These are phyloP conservation scores for Saccostrea echinata DNA, from an alignment of 1,140 invertebrate genomes.

Conservation along the genomic window DNA sequence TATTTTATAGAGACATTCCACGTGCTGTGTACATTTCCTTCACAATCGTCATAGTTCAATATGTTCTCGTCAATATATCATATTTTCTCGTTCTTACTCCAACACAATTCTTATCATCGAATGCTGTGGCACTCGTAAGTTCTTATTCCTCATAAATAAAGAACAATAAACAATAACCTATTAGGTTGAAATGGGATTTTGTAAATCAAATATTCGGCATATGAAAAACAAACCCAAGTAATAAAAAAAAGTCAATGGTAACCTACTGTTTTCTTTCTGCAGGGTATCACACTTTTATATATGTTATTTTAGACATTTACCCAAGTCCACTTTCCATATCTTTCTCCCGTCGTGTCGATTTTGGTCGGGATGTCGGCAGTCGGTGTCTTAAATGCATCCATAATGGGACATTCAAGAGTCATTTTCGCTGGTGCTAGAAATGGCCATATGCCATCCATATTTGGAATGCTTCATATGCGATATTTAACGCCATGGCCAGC, in stretches of 20 bases:
- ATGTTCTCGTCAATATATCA: conserved; percentile 96
- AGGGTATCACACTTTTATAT: too few relatives aligned
- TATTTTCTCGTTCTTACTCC: conserved; percentile 96
- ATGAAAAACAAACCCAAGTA: too few relatives aligned
- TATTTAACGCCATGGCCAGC: conserved; percentile 94
- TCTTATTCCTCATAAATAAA: background rate
- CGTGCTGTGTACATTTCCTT: conserved; percentile 96
- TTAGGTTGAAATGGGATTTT: too few relatives aligned
- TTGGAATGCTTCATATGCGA: conserved; percentile 95
- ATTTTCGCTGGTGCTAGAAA: conserved; percentile 98
- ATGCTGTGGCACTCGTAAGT: conserved; percentile 95
- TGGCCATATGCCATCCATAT: conserved; percentile 95
- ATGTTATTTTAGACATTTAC: conserved; percentile 61
- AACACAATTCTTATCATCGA: conserved; percentile 90
- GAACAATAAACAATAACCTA: too few relatives aligned
- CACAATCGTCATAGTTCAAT: conserved; percentile 94
- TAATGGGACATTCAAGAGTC: conserved; percentile 83
- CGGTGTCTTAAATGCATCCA: conserved; percentile 71
- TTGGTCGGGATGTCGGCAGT: conserved; percentile 68
- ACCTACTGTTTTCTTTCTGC: too few relatives aligned
- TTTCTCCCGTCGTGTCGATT: conserved; percentile 62
- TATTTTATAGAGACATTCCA: conserved; percentile 91
- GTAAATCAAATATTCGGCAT: too few relatives aligned
- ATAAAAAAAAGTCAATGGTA: too few relatives aligned
- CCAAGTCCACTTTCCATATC: conserved; percentile 57